These are phyloP conservation scores for Limanda limanda DNA, from an alignment of 2,113 vertebrate species.

Conservation along the genomic window DNA sequence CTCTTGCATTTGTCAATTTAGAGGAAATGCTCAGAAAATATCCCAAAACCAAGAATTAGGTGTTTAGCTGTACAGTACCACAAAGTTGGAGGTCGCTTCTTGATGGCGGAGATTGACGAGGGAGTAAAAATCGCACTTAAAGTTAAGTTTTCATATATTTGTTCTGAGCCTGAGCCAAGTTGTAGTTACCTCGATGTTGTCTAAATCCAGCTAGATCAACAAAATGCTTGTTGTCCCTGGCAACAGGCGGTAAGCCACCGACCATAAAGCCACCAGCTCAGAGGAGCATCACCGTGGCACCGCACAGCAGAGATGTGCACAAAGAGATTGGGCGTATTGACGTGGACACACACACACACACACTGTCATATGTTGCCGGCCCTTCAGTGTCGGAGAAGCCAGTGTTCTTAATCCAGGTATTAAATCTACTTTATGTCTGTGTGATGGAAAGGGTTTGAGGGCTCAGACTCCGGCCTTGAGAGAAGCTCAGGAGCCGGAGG, in stretches of 20 bases:
- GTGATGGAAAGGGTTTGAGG: constrained; percentile 32
- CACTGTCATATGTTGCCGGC: constrained; percentile 3
- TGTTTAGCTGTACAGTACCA: too few relatives aligned
- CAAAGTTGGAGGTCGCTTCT: too few relatives aligned
- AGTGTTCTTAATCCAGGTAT: constrained; percentile 63
- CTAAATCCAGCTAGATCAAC: constrained; percentile 12
- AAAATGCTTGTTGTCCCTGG: constrained; percentile 21
- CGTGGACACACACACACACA: background rate
- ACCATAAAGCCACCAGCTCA: constrained; percentile 34
- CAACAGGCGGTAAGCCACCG: constrained; percentile 3
- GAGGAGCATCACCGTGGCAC: constrained; percentile 16
- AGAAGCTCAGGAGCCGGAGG: background rate
- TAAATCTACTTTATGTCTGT: constrained; percentile 62
- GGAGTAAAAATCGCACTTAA: background rate
- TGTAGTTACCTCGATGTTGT: background rate
- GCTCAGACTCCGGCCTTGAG: constrained; percentile 40
- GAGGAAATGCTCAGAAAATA: too few relatives aligned
- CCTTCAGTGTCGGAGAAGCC: constrained; percentile 32
- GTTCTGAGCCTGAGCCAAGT: background rate
- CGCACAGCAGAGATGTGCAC: constrained; percentile 32
- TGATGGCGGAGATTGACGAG: too few relatives aligned
- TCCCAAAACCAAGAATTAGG: too few relatives aligned
- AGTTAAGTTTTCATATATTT: background rate
- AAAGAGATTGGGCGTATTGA: constrained; percentile 41
- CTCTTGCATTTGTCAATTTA: too few relatives aligned